Conservation (phyloP, 2,888 invertebrate genomes). For the Acanthacorydalis orientalis region DNA sequence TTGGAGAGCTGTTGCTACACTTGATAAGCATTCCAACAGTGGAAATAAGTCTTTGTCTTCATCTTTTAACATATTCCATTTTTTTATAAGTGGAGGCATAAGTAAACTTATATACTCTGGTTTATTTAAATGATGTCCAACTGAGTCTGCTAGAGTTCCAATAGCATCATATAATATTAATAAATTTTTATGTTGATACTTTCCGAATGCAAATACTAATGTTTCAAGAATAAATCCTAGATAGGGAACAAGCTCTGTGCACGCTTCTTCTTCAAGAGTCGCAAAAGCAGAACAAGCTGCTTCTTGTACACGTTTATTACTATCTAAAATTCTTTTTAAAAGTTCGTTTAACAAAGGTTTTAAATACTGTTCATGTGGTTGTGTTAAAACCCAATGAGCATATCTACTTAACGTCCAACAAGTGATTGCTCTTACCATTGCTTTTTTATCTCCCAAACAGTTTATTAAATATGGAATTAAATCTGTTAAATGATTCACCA, state of each 20-base stretch:
- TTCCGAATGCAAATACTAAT: conserved; percentile 53
- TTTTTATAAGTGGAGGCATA: conserved; percentile 56
- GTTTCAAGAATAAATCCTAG: conserved; percentile 52
- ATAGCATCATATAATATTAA: conserved; percentile 62
- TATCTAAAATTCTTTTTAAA: conserved; percentile 49
- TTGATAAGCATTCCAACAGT: conserved; percentile 54
- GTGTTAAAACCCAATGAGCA: conserved; percentile 52
- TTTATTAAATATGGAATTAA: conserved; percentile 49
- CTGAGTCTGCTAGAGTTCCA: conserved; percentile 56
- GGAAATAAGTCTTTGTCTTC: conserved; percentile 61
- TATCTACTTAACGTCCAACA: conserved; percentile 66
- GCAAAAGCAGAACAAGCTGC: conserved; percentile 67
- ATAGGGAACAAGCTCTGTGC: conserved; percentile 53
- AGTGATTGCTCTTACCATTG: conserved; percentile 55
- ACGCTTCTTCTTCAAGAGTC: conserved; percentile 61
- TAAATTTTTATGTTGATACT: conserved; percentile 50
- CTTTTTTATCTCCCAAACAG: conserved; percentile 48
- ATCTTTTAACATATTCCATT: conserved; percentile 52
- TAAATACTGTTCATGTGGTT: conserved; percentile 45
- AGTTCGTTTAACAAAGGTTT: conserved; percentile 54
- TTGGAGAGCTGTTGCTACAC: conserved; percentile 58
- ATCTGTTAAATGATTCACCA: conserved; percentile 49
- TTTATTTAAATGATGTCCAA: conserved; percentile 51
- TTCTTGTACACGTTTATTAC: conserved; percentile 60
- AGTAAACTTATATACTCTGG: conserved; percentile 47